A percentile compares a stretch with the other conserved stretches of the same genome.
Conservation (phyloP, 2,797 vertebrate genomes). For the Centroberyx gerrardi region DNA sequence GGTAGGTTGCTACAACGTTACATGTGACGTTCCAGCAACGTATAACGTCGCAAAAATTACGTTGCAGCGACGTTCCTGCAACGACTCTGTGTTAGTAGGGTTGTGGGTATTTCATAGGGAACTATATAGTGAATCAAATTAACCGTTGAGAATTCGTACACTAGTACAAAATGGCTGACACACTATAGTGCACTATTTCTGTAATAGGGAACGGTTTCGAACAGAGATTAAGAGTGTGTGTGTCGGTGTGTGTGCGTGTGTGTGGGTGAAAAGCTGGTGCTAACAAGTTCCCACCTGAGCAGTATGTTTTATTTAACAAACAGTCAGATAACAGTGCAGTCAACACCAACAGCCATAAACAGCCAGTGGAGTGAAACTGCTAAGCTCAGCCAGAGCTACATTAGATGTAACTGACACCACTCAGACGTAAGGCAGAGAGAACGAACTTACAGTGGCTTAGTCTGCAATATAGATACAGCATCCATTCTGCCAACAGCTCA, state of each 20-base stretch:
- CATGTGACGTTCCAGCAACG: too few species aligned
- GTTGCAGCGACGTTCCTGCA: too few species aligned
- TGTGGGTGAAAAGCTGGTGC: slow-evolving; percentile 9
- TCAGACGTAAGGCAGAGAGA: slow-evolving; percentile 24
- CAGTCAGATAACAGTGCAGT: slow-evolving; percentile 34
- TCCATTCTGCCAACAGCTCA: slow-evolving; percentile 5
- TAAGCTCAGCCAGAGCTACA: slow-evolving; percentile 36
- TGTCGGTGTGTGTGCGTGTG: slow-evolving; percentile 11
- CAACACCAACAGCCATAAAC: slow-evolving; percentile 50
- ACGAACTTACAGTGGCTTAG: slow-evolving; percentile 37
- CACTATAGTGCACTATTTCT: too few species aligned
- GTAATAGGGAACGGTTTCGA: too few species aligned
- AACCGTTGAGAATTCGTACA: too few species aligned
- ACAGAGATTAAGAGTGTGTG: neutral
- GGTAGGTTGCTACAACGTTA: too few species aligned
- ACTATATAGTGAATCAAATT: too few species aligned
- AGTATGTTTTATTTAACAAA: slow-evolving; percentile 69
- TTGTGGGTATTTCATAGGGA: too few species aligned
- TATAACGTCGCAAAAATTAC: too few species aligned
- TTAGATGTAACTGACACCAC: slow-evolving; percentile 37
- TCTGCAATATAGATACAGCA: slow-evolving; percentile 9
- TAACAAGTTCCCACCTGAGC: slow-evolving; percentile 62
- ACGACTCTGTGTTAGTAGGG: too few species aligned
- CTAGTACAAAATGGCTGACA: too few species aligned
- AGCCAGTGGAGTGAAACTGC: slow-evolving; percentile 43